Base-by-base conservation (phyloP, 2,113 vertebrate species). In the Peromyscus californicus region DNA sequence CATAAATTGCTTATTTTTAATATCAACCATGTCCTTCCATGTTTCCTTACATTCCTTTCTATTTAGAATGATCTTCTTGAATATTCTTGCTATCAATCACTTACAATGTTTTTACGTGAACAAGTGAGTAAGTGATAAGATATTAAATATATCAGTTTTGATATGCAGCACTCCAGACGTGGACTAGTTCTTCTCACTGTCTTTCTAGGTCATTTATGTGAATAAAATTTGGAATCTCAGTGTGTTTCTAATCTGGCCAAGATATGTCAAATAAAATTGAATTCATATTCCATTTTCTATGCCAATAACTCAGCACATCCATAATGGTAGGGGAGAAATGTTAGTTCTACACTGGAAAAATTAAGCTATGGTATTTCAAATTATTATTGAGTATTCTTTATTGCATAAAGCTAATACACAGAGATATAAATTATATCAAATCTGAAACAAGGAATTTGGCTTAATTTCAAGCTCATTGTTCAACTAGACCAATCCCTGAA, bases 381-480 rank as follows among this genome's bases (percentile, higher is more conserved):
- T 9, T 84, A 59, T 74, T 85, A 89, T 21, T 86, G 26, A 12
- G 13, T 19, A 51, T 86, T 96, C 92, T 85, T 92, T 78, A 93
- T 91, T 63, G 2, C 54, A 74, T 17, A 90, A 76, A 94, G 1
- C 79, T 19, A 65, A 31, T 65, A 92, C 17, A 45, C 0, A 88
- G 78, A 7, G 9, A 51, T 94, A 80, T 6, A 83, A 97, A 94
- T 83, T 67, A 42, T 95, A 59, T 93, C 96, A 97, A 96, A 98
- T 33, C 12, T 88, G 70, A 95, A 70, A 97, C 90, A 97, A 97
- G 83, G 45, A 88, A 57, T 93, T 91, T 94, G 33, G 97, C 98
- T 98, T 94, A 89, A 78, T 97, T 74, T 97, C 76, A 83, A 94
- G 92, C 92, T 98, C 92, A 98, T 97, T 97, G 97, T 97, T 98